Percentiles rank a stretch among this genome's conserved stretches.
phyloP scores from a whole-genome alignment of 2,888 invertebrate genomes.

The Dermolepida albohirtum region DNA sequence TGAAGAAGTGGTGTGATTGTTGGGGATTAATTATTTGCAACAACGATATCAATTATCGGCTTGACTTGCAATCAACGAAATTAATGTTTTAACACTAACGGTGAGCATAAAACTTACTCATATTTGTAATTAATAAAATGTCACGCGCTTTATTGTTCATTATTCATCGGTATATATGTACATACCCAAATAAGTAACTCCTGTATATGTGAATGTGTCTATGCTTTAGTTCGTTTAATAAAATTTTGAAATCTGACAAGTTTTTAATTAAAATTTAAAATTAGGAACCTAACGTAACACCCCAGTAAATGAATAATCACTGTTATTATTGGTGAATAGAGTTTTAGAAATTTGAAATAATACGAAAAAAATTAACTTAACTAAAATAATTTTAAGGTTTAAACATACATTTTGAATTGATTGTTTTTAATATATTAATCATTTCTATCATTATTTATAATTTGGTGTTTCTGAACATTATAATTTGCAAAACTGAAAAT shows the following conservation, averaged over 20 bases:
- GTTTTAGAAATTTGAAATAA: slow-evolving; percentile 8
- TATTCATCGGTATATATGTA: neutral
- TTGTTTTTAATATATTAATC: too few species aligned
- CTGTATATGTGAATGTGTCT: neutral
- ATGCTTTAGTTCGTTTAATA: too few species aligned
- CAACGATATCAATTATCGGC: slow-evolving; percentile 43
- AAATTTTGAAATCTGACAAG: neutral
- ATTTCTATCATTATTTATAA: too few species aligned
- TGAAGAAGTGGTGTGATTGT: slow-evolving; percentile 5
- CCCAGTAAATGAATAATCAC: slow-evolving; percentile 8
- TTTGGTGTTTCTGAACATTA: too few species aligned
- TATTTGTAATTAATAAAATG: slow-evolving; percentile 30
- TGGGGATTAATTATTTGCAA: slow-evolving; percentile 46
- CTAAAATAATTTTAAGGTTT: too few species aligned
- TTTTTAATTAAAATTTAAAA: slow-evolving; percentile 34
- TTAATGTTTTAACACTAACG: slow-evolving; percentile 35
- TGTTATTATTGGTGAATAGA: slow-evolving; percentile 5
- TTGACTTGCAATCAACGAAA: slow-evolving; percentile 39
- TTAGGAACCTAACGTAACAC: neutral
- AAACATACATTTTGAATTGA: too few species aligned
- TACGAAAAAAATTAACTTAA: neutral
- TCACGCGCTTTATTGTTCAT: slow-evolving; percentile 22
- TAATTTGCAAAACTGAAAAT: too few species aligned
- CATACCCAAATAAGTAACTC: neutral
- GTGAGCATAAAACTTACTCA: slow-evolving; percentile 30